These are phyloP conservation scores for Polietes domitor DNA, from an alignment of 2,888 invertebrate genomes.

Conservation along the genomic window DNA sequence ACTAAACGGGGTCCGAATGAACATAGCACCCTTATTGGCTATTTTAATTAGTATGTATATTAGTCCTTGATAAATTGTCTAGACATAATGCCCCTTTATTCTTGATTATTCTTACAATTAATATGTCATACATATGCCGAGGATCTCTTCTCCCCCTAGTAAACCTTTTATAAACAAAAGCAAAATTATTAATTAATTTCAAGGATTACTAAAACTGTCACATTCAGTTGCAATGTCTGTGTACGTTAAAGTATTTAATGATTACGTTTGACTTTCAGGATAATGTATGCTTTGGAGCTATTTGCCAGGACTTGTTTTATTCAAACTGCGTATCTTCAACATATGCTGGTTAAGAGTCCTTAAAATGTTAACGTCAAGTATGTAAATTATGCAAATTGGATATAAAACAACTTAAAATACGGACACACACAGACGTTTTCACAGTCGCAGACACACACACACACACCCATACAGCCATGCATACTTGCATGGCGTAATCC, in stretches of 20 bases:
- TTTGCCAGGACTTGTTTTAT: not conserved
- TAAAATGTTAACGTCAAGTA: constrained; percentile 67
- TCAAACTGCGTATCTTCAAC: constrained; percentile 27
- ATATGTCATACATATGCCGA: too few species aligned
- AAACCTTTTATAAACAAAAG: not conserved
- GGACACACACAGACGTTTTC: constrained; percentile 9
- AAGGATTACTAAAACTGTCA: constrained; percentile 6
- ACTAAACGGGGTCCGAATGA: too few species aligned
- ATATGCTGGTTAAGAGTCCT: constrained; percentile 67
- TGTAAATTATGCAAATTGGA: constrained; percentile 67
- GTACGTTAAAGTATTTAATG: constrained; percentile 1
- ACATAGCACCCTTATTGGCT: too few species aligned
- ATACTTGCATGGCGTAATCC: not conserved
- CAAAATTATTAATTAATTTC: constrained; percentile 29
- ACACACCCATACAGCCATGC: constrained; percentile 41
- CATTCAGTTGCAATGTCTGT: not conserved
- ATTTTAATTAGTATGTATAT: too few species aligned
- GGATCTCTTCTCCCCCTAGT: too few species aligned
- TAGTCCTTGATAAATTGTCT: too few species aligned
- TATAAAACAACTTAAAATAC: constrained; percentile 45
- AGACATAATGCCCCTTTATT: too few species aligned
- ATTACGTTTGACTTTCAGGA: constrained; percentile 10
- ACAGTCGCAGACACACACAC: constrained; percentile 24
- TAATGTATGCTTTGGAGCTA: constrained; percentile 10
- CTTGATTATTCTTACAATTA: too few species aligned